A percentile compares a stretch with the other conserved stretches of the same genome.
These are phyloP conservation scores for Anabacerthia variegaticeps DNA, from an alignment of 2,797 vertebrate genomes.

Conservation along the genomic window DNA sequence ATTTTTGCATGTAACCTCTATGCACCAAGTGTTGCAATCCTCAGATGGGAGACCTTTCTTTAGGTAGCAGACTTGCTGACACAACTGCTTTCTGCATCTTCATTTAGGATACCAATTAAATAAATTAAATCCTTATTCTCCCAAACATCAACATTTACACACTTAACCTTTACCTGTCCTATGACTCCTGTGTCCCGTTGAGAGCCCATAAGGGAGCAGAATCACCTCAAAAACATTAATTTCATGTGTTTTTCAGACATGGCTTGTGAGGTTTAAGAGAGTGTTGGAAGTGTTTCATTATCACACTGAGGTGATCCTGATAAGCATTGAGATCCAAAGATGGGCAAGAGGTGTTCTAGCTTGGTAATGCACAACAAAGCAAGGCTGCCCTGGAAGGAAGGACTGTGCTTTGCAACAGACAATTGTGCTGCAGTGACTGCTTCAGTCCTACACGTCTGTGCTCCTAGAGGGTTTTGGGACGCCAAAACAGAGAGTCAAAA, in stretches of 20 bases:
- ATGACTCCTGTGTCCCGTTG: neutral
- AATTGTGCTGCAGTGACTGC: neutral
- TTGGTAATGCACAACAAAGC: neutral
- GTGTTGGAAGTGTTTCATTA: neutral
- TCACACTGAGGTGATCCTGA: neutral
- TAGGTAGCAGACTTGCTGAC: neutral
- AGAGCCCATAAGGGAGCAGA: neutral
- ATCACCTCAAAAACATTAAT: neutral
- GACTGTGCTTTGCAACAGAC: neutral
- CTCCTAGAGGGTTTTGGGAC: neutral
- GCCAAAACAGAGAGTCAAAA: neutral
- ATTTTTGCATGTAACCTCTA: neutral
- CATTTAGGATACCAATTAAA: neutral
- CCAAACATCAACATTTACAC: neutral
- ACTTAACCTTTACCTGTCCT: neutral
- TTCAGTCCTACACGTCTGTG: neutral
- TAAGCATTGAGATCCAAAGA: neutral
- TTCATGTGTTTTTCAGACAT: neutral
- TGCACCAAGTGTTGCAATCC: neutral
- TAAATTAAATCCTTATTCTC: neutral
- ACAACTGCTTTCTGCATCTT: neutral
- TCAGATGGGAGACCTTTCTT: neutral
- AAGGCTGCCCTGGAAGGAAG: neutral
- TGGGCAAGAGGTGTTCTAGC: fast-evolving
- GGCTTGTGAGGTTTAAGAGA: neutral